phyloP scores from a whole-genome alignment of 2,113 vertebrate species.

The Bambusicola thoracicus region DNA sequence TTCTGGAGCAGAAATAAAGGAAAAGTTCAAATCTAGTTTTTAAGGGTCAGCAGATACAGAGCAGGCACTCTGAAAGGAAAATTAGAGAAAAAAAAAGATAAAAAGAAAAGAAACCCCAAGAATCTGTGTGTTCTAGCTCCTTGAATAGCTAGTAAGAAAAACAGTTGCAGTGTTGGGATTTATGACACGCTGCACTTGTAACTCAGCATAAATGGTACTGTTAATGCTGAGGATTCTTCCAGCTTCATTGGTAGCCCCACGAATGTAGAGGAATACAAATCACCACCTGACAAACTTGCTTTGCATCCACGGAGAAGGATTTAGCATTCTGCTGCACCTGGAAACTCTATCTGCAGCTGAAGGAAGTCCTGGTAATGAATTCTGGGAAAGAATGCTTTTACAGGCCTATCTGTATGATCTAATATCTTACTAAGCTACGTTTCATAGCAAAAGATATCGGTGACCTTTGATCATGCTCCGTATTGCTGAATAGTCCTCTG shows the following conservation, averaged over 20 bases:
- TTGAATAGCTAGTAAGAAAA: background rate
- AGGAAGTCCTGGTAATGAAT: background rate
- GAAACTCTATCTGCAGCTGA: background rate
- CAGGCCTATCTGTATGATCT: background rate
- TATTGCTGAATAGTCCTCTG: background rate
- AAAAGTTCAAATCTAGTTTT: background rate
- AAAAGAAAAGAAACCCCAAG: background rate
- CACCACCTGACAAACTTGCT: background rate
- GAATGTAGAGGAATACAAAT: background rate
- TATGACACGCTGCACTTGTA: background rate
- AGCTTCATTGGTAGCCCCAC: background rate
- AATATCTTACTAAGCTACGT: background rate
- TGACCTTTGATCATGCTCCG: background rate
- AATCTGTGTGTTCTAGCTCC: background rate
- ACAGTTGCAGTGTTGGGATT: background rate
- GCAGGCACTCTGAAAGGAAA: background rate
- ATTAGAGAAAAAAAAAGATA: background rate
- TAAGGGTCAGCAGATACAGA: background rate
- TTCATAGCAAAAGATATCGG: background rate
- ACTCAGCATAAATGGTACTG: background rate
- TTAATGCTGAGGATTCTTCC: background rate
- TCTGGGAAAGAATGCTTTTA: constrained; percentile 21
- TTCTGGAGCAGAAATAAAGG: background rate
- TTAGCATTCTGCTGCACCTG: background rate
- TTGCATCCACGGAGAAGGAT: background rate